phyloP scores from a whole-genome alignment of 2,797 vertebrate genomes.

The Cirrhinus mrigala region DNA sequence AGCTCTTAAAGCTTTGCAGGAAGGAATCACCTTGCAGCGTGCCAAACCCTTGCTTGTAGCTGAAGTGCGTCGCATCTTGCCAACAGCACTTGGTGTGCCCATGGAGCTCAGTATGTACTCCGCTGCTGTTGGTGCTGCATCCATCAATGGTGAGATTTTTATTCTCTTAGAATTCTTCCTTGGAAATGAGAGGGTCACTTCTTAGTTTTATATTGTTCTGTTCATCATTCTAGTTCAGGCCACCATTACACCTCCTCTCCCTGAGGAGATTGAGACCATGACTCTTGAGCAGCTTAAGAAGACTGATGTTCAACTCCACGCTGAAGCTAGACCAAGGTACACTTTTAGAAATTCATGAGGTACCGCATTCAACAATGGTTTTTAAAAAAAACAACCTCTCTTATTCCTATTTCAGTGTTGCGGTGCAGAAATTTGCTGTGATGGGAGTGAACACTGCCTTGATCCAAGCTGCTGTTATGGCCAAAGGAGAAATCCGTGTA shows the following conservation, averaged over 20 bases:
- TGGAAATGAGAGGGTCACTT: not conserved
- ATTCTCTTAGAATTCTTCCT: not conserved
- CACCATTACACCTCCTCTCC: constrained; percentile 72
- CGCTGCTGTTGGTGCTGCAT: constrained; percentile 73
- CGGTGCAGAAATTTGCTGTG: constrained; percentile 79
- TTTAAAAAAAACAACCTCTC: not conserved
- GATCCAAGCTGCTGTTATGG: constrained; percentile 78
- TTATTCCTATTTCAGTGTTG: constrained; percentile 69
- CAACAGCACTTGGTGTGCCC: constrained; percentile 80
- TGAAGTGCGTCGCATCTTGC: constrained; percentile 79
- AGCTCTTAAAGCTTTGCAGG: constrained; percentile 66
- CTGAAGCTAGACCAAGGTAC: constrained; percentile 79
- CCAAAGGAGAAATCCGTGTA: constrained; percentile 69
- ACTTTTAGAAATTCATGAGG: not conserved
- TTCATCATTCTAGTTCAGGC: constrained; percentile 71
- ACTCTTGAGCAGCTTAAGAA: constrained; percentile 73
- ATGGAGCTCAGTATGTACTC: constrained; percentile 80
- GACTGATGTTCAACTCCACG: constrained; percentile 75
- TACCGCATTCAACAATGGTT: not conserved
- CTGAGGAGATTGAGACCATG: constrained; percentile 75
- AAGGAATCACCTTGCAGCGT: constrained; percentile 66
- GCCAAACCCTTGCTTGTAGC: constrained; percentile 75
- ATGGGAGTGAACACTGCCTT: constrained; percentile 80
- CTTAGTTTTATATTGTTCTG: not conserved
- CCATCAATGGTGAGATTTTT: constrained; percentile 68